These are phyloP conservation scores for Drosophila parthenogenetica DNA, from an alignment of 2,888 invertebrate genomes.

Conservation along the genomic window DNA sequence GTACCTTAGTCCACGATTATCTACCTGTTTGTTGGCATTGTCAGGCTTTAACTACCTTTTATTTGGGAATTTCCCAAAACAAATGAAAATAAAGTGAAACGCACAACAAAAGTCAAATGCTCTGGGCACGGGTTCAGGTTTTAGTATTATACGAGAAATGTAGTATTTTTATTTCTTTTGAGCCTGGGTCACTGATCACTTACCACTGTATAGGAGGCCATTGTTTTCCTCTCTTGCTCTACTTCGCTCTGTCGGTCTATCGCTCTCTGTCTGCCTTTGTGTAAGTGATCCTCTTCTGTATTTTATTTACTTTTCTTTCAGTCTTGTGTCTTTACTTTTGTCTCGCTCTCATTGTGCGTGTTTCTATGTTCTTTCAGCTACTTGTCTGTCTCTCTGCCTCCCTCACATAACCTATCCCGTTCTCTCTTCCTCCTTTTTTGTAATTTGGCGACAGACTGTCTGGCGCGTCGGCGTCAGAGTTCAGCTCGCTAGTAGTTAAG, in stretches of 20 bases:
- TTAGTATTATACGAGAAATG: slow-evolving; percentile 16
- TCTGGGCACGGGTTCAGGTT: slow-evolving; percentile 51
- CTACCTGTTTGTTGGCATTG: slow-evolving; percentile 67
- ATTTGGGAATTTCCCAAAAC: slow-evolving; percentile 80
- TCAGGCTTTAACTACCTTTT: slow-evolving; percentile 71
- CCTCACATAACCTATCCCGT: neutral
- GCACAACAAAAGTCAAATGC: slow-evolving; percentile 79
- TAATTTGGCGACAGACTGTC: slow-evolving; percentile 80
- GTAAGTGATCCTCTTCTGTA: slow-evolving; percentile 53
- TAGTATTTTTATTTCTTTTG: slow-evolving; percentile 14
- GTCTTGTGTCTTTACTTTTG: slow-evolving; percentile 55
- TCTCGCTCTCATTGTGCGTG: slow-evolving; percentile 72
- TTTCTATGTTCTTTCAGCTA: slow-evolving; percentile 54
- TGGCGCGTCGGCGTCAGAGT: slow-evolving; percentile 65
- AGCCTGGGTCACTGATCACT: slow-evolving; percentile 54
- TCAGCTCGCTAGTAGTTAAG: slow-evolving; percentile 27
- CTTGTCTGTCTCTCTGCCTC: slow-evolving; percentile 40
- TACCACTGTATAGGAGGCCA: slow-evolving; percentile 73
- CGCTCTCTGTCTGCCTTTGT: slow-evolving; percentile 16
- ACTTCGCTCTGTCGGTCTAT: slow-evolving; percentile 13
- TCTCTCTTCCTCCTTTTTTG: neutral
- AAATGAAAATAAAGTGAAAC: slow-evolving; percentile 77
- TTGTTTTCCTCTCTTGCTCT: slow-evolving; percentile 50
- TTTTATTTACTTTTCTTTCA: slow-evolving; percentile 55
- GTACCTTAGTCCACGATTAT: slow-evolving; percentile 51